Base-by-base conservation (phyloP, 1,140 invertebrate genomes). In the Dryas iulia region DNA sequence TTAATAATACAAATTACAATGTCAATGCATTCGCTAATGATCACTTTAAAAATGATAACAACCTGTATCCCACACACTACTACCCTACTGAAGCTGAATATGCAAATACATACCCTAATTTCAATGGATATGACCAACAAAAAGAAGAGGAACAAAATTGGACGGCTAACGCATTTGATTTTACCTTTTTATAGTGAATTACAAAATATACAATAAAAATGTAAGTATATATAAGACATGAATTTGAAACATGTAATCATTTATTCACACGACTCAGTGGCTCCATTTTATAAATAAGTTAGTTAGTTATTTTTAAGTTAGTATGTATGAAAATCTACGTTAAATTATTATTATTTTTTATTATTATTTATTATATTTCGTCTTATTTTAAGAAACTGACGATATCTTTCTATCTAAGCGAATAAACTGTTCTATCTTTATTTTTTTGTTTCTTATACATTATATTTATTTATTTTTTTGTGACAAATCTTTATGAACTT, bases 61-160 rank as follows among this genome's bases (percentile, higher is more conserved):
- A 54, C 71, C 24, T 64, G 18, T 80, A 83, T 68, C 69, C 76
- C 12, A 74, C 76, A 25, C 72, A 79, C 26, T 83, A 79, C 67
- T 84, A 84, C 66, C 71, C 76, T 33, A 11, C 28, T 61, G 31
- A 28, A 6, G 18, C 47, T 35, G 39, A 60, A 53, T 66, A 59
- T 23, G 21, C 7, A 18, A 53, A 21, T 47, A 10, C 39, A 10
- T 71, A 66, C 6, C 33, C 58, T 7, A 54, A 71, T 26, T 26
- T 57, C 12, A 31, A 66, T 56, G 21, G 60, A 54, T 53, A 56
- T 30, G 62, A 71, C 28, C 25, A 76, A 59, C 62, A 71, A 59
- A 57, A 62, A 58, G 69, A 69, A 39, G 23, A 61, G 7, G 26
- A 62, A 58, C 59, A 71, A 11, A 67, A 70, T 57, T 82, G 72